These are phyloP conservation scores for Cantharis rufa DNA, from an alignment of 2,888 invertebrate species.

Conservation along the genomic window DNA sequence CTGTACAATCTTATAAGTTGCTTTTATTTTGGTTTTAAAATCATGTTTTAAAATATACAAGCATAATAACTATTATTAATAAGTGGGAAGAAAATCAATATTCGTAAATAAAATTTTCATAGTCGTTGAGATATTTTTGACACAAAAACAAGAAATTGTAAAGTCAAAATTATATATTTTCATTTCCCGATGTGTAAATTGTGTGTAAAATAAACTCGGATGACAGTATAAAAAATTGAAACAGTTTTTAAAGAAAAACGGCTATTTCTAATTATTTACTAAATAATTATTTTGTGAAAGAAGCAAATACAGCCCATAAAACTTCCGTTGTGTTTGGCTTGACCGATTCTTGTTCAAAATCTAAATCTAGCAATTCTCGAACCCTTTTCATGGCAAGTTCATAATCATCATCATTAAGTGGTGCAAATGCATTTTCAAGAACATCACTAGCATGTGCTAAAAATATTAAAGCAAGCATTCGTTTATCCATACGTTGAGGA, in stretches of 20 bases:
- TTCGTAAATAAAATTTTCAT: background rate
- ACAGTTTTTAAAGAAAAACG: background rate
- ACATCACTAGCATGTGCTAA: constrained; percentile 98
- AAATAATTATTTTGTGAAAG: constrained; percentile 88
- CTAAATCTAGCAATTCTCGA: constrained; percentile 91
- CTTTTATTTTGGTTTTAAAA: background rate
- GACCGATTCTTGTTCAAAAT: constrained; percentile 94
- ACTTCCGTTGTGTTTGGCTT: constrained; percentile 91
- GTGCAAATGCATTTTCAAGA: constrained; percentile 98
- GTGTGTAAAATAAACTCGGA: background rate
- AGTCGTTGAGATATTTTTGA: background rate
- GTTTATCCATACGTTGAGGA: constrained; percentile 95
- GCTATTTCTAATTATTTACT: background rate
- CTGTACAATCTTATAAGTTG: background rate
- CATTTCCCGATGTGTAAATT: background rate
- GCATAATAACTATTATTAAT: background rate
- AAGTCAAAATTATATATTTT: background rate
- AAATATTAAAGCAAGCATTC: constrained; percentile 90
- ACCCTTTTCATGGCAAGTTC: constrained; percentile 98
- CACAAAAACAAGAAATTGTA: background rate
- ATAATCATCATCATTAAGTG: constrained; percentile 95
- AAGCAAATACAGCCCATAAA: constrained; percentile 98
- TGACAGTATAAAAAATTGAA: background rate
- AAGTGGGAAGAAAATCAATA: background rate
- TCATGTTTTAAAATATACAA: background rate